Base-by-base conservation (phyloP, 2,113 vertebrate genomes). In the Neotoma lepida region DNA sequence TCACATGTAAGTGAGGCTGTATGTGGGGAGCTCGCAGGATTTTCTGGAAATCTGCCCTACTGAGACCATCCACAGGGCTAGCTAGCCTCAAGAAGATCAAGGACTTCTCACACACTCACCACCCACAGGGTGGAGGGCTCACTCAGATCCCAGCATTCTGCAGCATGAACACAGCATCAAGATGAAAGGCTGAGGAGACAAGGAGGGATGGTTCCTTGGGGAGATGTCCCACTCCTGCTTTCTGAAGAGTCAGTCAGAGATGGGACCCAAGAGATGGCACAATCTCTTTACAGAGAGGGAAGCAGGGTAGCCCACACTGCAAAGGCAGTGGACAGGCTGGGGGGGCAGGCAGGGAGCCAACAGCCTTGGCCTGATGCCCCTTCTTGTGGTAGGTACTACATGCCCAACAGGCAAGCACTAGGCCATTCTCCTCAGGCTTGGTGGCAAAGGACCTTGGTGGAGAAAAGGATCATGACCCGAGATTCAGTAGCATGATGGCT, bases 21-120 rank as follows among this genome's bases (percentile, higher is more conserved):
- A 58, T 3, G 63, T 54, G 64, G 56, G 61, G 12, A 71, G 46
- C 64, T 44, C 56, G 70, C 44, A 6, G 70, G 44, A 63, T 28
- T 88, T 88, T 93, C 88, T 35, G 71, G 86, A 90, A 96, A 86
- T 17, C 46, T 77, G 63, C 64, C 80, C 80, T n/a, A 26, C 5
- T 94, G 66, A 96, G 41, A 91, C 2, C 35, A 41, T 77, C 63
- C 90, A 41, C 70, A 56, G 70, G 39, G 51, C 61, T 39, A 44
- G 54, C 44, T n/a, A 54, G 54, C 66, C 89, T 91, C 74, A 44
- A 54, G 56, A 4, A 71, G 66, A 68, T 66, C 64, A 54, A 70
- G 86, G 44, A 6, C 49, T 61, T 13, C 86, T 61, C 86, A 22
- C 44, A 14, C 63, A 33, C 56, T 63, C 39, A 1, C 44, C 68